phyloP scores from a whole-genome alignment of 2,888 invertebrate species.

The Deroplatys truncata region DNA sequence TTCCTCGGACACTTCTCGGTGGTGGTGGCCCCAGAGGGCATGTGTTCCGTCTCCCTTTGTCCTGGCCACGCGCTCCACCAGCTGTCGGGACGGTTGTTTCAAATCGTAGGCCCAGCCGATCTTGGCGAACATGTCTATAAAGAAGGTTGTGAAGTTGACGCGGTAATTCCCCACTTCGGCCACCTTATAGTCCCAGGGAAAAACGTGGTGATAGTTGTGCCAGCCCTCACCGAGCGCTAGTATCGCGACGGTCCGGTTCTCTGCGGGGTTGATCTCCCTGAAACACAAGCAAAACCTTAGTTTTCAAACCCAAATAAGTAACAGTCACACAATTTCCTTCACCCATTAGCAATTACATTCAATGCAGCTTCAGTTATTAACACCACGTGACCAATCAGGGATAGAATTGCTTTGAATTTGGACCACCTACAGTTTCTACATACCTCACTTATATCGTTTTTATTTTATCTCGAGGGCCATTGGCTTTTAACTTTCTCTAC shows the following conservation, averaged over 20 bases:
- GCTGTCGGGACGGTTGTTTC: slow-evolving; percentile 62
- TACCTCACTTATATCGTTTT: no score
- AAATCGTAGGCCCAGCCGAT: slow-evolving; percentile 86
- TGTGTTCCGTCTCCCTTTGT: not conserved
- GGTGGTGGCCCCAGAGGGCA: not conserved
- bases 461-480: no score
- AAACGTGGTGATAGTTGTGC: slow-evolving; percentile 59
- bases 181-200: slow-evolving; percentile 83
- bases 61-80: not conserved
- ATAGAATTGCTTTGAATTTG: no score
- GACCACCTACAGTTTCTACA: no score
- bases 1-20: not conserved
- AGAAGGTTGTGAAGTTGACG: slow-evolving; percentile 69
- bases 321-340: no score
- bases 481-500: no score
- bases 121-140: slow-evolving; percentile 76
- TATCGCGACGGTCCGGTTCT: slow-evolving; percentile 45
- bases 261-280: slow-evolving; percentile 42
- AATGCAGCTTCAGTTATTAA: no score
- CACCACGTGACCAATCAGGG: no score
- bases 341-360: no score
- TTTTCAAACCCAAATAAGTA: no score
- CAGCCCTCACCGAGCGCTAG: slow-evolving; percentile 48
- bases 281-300: slow-evolving; percentile 17
- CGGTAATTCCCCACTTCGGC: slow-evolving; percentile 64